Conservation (phyloP, 2,888 invertebrate genomes). For the Isoperla grammatica region DNA sequence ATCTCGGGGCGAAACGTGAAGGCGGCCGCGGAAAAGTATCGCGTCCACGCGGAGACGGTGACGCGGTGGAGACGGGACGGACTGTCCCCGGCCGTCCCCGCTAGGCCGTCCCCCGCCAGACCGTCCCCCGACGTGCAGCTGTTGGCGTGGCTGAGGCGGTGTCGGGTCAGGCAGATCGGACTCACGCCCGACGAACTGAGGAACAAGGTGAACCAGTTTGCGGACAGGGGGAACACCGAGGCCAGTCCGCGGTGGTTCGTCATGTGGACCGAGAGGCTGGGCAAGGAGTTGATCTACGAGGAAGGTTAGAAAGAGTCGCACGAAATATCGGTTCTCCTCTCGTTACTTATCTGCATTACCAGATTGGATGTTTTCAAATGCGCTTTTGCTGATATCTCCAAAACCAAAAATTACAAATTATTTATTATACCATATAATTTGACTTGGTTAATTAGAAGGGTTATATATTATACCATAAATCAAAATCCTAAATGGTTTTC, state of each 20-base stretch:
- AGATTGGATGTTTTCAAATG: too few species aligned
- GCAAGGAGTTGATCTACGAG: background rate
- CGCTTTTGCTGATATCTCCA: too few species aligned
- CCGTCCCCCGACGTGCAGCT: constrained; percentile 19
- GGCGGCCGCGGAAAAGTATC: constrained; percentile 25
- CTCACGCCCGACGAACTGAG: constrained; percentile 9
- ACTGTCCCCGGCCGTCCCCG: background rate
- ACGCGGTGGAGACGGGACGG: constrained; percentile 24
- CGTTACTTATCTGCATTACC: too few species aligned
- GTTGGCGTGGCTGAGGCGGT: constrained; percentile 23
- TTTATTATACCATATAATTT: too few species aligned
- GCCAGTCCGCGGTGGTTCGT: constrained; percentile 18
- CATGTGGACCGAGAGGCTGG: constrained; percentile 23
- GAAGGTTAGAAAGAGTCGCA: constrained; percentile 1
- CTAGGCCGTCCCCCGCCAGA: background rate
- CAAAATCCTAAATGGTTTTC: too few species aligned
- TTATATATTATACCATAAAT: too few species aligned
- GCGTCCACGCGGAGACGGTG: constrained; percentile 22
- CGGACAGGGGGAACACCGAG: background rate
- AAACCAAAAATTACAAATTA: too few species aligned
- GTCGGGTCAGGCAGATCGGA: constrained; percentile 13
- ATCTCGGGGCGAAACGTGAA: constrained; percentile 17
- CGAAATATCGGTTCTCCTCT: too few species aligned
- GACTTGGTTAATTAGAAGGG: too few species aligned
- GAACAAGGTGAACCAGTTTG: constrained; percentile 14